Conservation (phyloP, 2,113 vertebrate genomes). For the Sebastes fasciatus region DNA sequence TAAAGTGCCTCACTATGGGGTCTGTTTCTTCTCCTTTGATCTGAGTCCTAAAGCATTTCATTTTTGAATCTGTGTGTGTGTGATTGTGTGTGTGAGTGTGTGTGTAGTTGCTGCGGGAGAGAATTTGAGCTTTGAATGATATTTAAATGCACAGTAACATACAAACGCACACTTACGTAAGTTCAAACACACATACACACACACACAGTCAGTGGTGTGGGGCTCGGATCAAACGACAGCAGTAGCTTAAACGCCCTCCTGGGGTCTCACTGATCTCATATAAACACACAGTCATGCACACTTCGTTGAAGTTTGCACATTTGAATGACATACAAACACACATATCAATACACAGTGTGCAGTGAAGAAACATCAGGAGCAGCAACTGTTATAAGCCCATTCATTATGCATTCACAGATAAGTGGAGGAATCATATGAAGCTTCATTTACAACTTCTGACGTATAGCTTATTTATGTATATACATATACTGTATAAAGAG, state of each 20-base stretch:
- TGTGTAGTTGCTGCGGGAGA: background rate
- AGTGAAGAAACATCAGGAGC: background rate
- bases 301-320: slow-evolving; percentile 2
- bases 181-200: slow-evolving; percentile 13
- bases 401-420: background rate
- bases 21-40: slow-evolving; percentile 56
- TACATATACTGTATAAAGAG: background rate
- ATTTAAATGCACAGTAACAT: slow-evolving; percentile 26
- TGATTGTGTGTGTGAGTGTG: background rate
- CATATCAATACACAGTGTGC: background rate
- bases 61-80: slow-evolving; percentile 28
- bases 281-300: slow-evolving; percentile 17
- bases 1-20: slow-evolving; percentile 12
- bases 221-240: slow-evolving; percentile 46
- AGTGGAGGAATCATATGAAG: background rate
- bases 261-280: slow-evolving; percentile 20
- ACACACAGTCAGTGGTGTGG: slow-evolving; percentile 10
- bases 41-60: slow-evolving; percentile 37
- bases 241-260: slow-evolving; percentile 35
- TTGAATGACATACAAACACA: background rate
- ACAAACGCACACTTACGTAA: slow-evolving; percentile 22
- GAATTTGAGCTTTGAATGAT: slow-evolving; percentile 45
- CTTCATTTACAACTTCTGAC: background rate
- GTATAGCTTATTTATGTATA: background rate
- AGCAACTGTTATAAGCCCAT: background rate